Evolutionary conservation across 2,797 vertebrate species (phyloP), one percentile per base, ranked within the genome.

Genomic region (Antennarius maculatus): DNA sequence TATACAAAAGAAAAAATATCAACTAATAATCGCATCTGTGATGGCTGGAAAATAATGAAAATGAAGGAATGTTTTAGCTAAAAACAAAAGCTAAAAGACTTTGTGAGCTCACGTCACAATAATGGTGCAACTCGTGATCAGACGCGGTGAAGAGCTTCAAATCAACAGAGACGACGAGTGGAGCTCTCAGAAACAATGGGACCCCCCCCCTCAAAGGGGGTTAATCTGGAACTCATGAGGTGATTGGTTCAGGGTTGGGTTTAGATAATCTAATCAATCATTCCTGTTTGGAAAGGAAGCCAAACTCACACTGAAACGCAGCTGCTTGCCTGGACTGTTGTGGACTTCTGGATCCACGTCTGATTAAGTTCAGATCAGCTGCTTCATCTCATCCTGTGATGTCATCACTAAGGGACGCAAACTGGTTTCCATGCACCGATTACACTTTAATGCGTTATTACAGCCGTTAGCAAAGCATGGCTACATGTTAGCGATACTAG

Each of bases 21-120:
- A 47, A 80, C 69, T 66, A 73, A 23, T 23, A 2, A 54, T 54
- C 31, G 18, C 57, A 28, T 73, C 63, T 54, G 64, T 39, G 41
- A 77, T 64, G 56, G 48, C 71, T 76, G 79, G 71, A 58, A 80
- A 80, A 59, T 39, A 75, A 64, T 70, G 72, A 76, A 69, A 72
- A 66, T 42, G 10, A 79, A 85, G 84, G 89, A 92, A 90, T 89
- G 87, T 84, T 77, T 85, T 69, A 64, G 75, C 83, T 89, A 88
- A 84, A 85, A 87, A 76, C 78, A 10, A 78, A 76, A 70, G 59
- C 45, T 65, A 69, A 78, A 74, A 82, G 80, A 71, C 66, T 71
- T 73, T 16, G 27, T 84, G 84, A 85, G 48, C 77, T 87, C 87
- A 79, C 54, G 69, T 83, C 84, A 88, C 75, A 86, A 88, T 41